A percentile compares a stretch with the other conserved stretches of the same genome.
These are phyloP conservation scores for Brachystomella parvula DNA, from an alignment of 1,140 invertebrate species.

Conservation along the genomic window DNA sequence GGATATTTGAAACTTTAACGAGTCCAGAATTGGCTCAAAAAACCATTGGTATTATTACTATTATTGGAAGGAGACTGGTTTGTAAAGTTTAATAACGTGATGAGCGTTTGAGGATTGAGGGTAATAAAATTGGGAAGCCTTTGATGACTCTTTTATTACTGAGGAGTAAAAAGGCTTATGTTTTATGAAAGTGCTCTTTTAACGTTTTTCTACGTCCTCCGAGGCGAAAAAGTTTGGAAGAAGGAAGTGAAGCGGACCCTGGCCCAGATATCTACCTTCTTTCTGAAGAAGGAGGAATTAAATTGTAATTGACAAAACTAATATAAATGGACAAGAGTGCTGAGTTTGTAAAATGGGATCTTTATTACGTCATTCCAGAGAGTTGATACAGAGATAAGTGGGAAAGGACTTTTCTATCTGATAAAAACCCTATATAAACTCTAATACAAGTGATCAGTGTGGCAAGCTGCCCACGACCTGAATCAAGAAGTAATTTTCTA, in stretches of 20 bases:
- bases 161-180: conserved; percentile 3
- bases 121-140: conserved; percentile 8
- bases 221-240: background rate
- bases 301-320: conserved; percentile 8
- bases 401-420: conserved; percentile 12
- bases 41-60: background rate
- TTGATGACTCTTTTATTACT: conserved; percentile 10
- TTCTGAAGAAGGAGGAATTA: conserved; percentile 2
- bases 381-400: background rate
- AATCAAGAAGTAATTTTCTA: conserved; percentile 36
- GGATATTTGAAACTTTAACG: conserved; percentile 3
- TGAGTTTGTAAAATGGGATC: background rate
- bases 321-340: background rate
- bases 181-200: conserved; percentile 1
- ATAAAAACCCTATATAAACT: conserved; percentile 29
- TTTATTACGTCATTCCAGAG: conserved; percentile 1
- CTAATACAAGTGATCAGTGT: conserved; percentile 30
- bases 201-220: too few relatives aligned
- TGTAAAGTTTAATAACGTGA: conserved; percentile 10
- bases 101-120: conserved; percentile 4
- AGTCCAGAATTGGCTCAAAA: background rate
- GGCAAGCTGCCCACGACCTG: conserved; percentile 34
- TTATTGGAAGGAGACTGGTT: background rate
- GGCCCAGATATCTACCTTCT: too few relatives aligned
- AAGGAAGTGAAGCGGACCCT: background rate